phyloP scores from a whole-genome alignment of 1,140 invertebrate species.

The Bombus impatiens region DNA sequence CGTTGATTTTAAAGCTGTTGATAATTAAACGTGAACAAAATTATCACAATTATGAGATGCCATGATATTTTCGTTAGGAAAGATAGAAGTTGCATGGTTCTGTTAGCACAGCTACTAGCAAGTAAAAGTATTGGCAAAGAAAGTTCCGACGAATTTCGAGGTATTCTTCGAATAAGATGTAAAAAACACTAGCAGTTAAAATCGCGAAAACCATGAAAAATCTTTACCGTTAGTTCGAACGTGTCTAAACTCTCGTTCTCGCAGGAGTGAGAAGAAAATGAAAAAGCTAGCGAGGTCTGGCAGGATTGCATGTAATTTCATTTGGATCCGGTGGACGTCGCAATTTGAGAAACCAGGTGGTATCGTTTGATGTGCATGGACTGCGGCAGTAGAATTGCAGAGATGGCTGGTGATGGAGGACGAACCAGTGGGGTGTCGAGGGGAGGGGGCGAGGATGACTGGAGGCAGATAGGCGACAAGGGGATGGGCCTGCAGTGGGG shows the following conservation, averaged over 20 bases:
- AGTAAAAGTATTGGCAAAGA: background rate
- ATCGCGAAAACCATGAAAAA: slow-evolving; percentile 10
- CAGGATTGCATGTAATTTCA: slow-evolving; percentile 42
- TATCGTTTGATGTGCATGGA: slow-evolving; percentile 55
- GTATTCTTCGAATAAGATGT: background rate
- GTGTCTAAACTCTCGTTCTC: background rate
- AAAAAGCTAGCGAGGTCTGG: background rate
- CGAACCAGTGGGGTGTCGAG: background rate
- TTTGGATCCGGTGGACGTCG: slow-evolving; percentile 48
- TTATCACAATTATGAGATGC: background rate
- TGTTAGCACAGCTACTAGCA: too few species aligned
- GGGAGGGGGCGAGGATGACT: slow-evolving; percentile 56
- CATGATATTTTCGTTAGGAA: background rate
- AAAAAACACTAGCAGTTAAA: background rate
- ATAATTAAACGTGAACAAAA: background rate
- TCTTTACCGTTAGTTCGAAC: background rate
- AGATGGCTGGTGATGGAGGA: slow-evolving; percentile 50
- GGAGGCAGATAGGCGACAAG: slow-evolving; percentile 61
- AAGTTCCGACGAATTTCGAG: background rate
- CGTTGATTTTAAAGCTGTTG: background rate
- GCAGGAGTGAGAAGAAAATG: background rate
- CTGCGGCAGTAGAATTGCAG: slow-evolving; percentile 44
- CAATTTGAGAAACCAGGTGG: slow-evolving; percentile 55
- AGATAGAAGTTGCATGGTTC: background rate
- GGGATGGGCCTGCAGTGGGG: slow-evolving; percentile 36